Evolutionary conservation across 64 coral and sea anemone genomes (phyloP), one percentile per base, ranked within the genome.

Genomic region (Porites lutea): DNA sequence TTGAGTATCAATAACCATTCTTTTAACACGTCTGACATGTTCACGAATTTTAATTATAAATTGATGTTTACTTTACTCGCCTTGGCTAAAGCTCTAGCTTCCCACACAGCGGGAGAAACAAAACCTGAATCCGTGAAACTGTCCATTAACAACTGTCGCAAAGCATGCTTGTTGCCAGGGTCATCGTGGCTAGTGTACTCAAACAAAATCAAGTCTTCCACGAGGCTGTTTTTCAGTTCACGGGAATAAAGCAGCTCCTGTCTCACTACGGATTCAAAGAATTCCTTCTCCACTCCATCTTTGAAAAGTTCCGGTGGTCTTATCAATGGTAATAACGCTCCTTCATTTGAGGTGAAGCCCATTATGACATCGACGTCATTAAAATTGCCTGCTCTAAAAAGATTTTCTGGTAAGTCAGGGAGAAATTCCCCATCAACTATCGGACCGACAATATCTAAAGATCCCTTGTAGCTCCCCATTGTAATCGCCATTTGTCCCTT

Each of bases 351-450:
- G 19, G 6, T 89, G 62, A 89, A 63, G 27, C 88, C 88, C 18
- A 19, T 66, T 11, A 89, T 79, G n/a, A 89, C 61, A 6, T 77
- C 72, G 2, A 79, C 62, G 19, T 77, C 53, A 15, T 89, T 51
- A 19, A 89, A 77, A 49, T 89, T 44, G 2, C 48, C 72, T 48
- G 53, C 15, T 54, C 46, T 23, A 1, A 50, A 47, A 10, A 89
- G 58, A 1, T 19, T 65, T 79, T 63, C 60, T 4, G 88, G 15
- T 0, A 75, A 23, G n/a, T 89, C 88, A 16, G 74, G 75, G 16
- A 89, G 16, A 46, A 89, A 79, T 8, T 79, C 18, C 4, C 88
- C 88, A 78, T 89, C 88, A 77, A 89, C 88, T 20, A 13, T 14
- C 13, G 88, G 57, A 14, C 7, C 75, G 23, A 45, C 48, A 2